These are phyloP conservation scores for Tapirus terrestris DNA, from an alignment of 2,113 vertebrate genomes.

Conservation along the genomic window DNA sequence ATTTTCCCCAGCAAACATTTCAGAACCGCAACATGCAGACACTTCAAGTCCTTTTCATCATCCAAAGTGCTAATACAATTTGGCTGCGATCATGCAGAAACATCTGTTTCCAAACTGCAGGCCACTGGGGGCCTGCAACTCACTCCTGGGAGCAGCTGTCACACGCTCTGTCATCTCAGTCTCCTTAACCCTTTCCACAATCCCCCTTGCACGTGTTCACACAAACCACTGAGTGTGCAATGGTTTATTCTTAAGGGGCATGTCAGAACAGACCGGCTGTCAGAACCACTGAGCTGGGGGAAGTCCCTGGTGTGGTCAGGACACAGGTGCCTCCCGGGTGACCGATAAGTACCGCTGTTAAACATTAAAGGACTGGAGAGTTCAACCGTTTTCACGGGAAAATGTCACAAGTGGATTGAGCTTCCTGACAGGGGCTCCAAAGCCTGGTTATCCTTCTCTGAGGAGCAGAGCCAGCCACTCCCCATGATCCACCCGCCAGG, in stretches of 20 bases:
- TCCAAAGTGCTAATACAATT: conserved; percentile 48
- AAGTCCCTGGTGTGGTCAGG: background rate
- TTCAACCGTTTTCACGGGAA: background rate
- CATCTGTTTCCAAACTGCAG: conserved; percentile 55
- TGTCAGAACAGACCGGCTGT: background rate
- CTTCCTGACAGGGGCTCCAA: background rate
- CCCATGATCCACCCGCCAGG: accelerated
- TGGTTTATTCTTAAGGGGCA: conserved; percentile 1
- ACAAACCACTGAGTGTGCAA: background rate
- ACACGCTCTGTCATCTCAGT: background rate
- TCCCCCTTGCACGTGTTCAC: background rate
- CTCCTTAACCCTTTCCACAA: conserved; percentile 4
- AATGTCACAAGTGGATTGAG: background rate
- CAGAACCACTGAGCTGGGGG: background rate
- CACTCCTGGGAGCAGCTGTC: conserved; percentile 31
- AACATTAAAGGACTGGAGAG: no score
- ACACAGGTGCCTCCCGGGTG: background rate
- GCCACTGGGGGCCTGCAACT: background rate
- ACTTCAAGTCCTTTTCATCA: conserved; percentile 44
- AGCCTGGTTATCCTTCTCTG: background rate
- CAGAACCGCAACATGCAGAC: background rate
- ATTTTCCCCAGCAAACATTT: background rate
- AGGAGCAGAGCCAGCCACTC: background rate
- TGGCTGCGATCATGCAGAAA: conserved; percentile 33
- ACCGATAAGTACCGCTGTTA: background rate